These are phyloP conservation scores for Hybognathus amarus DNA, from an alignment of 2,797 vertebrate genomes.

Conservation along the genomic window DNA sequence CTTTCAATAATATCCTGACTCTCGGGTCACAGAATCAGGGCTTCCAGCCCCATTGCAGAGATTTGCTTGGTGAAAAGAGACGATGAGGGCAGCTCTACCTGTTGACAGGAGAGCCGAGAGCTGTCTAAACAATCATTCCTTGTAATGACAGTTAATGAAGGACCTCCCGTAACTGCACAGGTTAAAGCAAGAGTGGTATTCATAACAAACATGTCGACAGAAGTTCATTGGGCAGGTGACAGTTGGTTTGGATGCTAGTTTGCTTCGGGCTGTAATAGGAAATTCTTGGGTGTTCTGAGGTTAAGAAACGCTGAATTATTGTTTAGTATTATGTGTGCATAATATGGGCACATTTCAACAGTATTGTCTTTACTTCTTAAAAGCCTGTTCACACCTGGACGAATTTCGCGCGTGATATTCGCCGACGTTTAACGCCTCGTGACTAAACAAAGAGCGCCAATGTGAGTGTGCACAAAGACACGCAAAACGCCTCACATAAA, in stretches of 20 bases:
- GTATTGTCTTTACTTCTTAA: not conserved
- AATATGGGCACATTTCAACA: not conserved
- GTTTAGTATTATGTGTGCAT: not conserved
- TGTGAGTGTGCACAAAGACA: too few relatives aligned
- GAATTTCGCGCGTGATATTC: too few relatives aligned
- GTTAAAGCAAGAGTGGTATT: conserved; percentile 53
- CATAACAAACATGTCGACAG: conserved; percentile 50
- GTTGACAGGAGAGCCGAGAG: conserved; percentile 50
- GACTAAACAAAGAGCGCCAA: too few relatives aligned
- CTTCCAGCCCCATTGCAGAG: conserved; percentile 52
- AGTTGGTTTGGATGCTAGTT: conserved; percentile 1
- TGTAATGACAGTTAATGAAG: conserved; percentile 53
- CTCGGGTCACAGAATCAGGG: conserved; percentile 65
- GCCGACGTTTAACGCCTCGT: too few relatives aligned
- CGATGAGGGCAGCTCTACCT: conserved; percentile 50
- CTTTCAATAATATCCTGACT: conserved; percentile 71
- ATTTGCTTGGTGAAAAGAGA: conserved; percentile 59
- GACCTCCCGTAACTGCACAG: conserved; percentile 48
- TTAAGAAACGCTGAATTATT: not conserved
- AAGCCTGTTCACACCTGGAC: too few relatives aligned
- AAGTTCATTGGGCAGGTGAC: conserved; percentile 22
- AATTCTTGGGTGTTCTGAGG: not conserved
- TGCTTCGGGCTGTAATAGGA: conserved; percentile 22
- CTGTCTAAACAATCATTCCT: conserved; percentile 53
- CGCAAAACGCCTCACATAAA: too few relatives aligned